phyloP scores from a whole-genome alignment of 2,113 vertebrate genomes.

The Xyrauchen texanus region DNA sequence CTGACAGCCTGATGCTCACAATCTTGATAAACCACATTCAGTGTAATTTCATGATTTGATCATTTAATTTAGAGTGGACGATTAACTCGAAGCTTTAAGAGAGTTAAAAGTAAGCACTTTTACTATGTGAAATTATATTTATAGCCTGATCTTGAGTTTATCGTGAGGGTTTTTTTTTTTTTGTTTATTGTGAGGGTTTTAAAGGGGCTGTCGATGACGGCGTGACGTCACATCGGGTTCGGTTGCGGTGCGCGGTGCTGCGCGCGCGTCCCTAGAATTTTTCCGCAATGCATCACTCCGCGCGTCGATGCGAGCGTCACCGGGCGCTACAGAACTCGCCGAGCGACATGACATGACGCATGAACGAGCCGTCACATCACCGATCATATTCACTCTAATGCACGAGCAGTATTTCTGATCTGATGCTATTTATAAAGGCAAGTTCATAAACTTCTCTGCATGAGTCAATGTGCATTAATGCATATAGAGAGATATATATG shows the following conservation, averaged over 20 bases:
- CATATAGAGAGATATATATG: not conserved
- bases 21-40: too few relatives aligned
- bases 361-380: conserved; percentile 24
- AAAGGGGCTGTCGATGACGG: not conserved
- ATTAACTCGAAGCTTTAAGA: too few relatives aligned
- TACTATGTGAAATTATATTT: too few relatives aligned
- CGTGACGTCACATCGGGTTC: conserved; percentile 26
- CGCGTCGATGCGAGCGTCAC: conserved; percentile 42
- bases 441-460: not conserved
- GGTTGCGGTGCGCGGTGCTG: not conserved
- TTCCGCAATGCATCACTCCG: conserved; percentile 76
- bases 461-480: not conserved
- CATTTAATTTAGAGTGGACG: too few relatives aligned
- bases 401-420: not conserved
- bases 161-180: not conserved
- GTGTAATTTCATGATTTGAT: too few relatives aligned
- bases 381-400: not conserved
- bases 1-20: too few relatives aligned
- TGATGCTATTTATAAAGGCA: not conserved
- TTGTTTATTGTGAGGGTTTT: not conserved
- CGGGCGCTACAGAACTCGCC: not conserved
- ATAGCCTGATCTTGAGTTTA: too few relatives aligned
- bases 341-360: conserved; percentile 19
- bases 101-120: too few relatives aligned
- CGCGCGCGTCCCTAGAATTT: conserved; percentile 48